Conservation (phyloP, 2,888 invertebrate genomes). For the Tetanocera ferruginea region DNA sequence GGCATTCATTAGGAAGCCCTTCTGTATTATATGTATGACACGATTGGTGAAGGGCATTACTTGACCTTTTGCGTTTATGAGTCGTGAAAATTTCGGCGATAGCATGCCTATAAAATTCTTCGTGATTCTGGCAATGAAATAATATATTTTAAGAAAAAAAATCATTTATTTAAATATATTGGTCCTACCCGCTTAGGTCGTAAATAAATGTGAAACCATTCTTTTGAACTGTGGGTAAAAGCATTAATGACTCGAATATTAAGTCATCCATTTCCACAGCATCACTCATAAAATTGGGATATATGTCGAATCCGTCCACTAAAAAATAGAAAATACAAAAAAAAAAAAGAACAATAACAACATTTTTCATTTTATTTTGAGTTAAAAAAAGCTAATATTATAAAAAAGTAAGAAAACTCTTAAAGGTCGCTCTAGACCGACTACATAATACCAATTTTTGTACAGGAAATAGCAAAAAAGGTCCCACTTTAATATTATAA, state of each 20-base stretch:
- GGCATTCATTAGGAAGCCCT: conserved; percentile 62
- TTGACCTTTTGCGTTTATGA: conserved; percentile 63
- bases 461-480: no score
- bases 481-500: no score
- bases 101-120: conserved; percentile 60
- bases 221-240: conserved; percentile 63
- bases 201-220: conserved; percentile 64
- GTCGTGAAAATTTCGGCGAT: conserved; percentile 58
- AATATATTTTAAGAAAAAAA: neutral
- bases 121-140: conserved; percentile 54
- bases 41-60: conserved; percentile 62
- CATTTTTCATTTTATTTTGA: no score
- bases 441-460: no score
- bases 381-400: no score
- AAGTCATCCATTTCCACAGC: conserved; percentile 66
- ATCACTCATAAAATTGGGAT: conserved; percentile 61
- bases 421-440: no score
- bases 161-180: neutral
- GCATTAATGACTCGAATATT: conserved; percentile 62
- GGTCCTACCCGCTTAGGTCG: conserved; percentile 61
- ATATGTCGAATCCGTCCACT: conserved; percentile 64
- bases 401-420: no score
- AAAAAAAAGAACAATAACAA: neutral
- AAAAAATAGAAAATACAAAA: conserved; percentile 4
- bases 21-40: conserved; percentile 63